Percentiles rank a stretch among this genome's conserved stretches.
phyloP scores from a whole-genome alignment of 1,140 invertebrate genomes.

The Drosophila pachea region DNA sequence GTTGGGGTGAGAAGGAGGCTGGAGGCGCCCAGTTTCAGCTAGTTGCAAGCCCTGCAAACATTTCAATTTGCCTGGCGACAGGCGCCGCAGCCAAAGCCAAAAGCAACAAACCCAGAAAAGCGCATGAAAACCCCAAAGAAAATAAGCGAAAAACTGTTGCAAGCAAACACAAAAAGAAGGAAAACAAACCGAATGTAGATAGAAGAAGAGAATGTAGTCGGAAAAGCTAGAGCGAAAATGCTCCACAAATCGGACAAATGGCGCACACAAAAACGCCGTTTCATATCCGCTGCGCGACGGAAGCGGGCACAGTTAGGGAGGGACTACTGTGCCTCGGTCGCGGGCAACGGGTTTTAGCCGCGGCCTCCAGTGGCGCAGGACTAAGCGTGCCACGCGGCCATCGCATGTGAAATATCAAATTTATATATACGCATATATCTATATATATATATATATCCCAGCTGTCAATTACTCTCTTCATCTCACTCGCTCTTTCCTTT shows the following conservation, averaged over 20 bases:
- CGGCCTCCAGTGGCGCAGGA: too few relatives aligned
- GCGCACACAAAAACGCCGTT: slow-evolving; percentile 55
- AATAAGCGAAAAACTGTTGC: not conserved
- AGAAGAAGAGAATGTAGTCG: slow-evolving; percentile 16
- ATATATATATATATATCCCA: too few relatives aligned
- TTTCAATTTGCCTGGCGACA: slow-evolving; percentile 73
- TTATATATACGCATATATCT: too few relatives aligned
- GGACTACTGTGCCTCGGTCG: not conserved
- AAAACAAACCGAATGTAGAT: not conserved
- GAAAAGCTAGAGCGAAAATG: slow-evolving; percentile 57
- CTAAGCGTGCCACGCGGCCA: too few relatives aligned
- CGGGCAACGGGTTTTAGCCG: not conserved
- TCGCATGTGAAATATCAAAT: too few relatives aligned
- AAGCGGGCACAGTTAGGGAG: slow-evolving; percentile 39
- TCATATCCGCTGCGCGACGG: slow-evolving; percentile 69
- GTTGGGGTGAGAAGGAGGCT: too few relatives aligned
- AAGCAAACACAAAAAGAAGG: not conserved
- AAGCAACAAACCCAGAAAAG: slow-evolving; percentile 51
- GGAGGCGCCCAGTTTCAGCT: not conserved
- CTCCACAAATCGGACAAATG: slow-evolving; percentile 73
- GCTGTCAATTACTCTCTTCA: too few relatives aligned
- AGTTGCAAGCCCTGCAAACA: slow-evolving; percentile 61
- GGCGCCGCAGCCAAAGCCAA: slow-evolving; percentile 66
- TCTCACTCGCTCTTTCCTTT: too few relatives aligned
- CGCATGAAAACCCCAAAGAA: slow-evolving; percentile 12